Base-by-base conservation (phyloP, 1,140 invertebrate genomes). In the Rhopalosiphum maidis region DNA sequence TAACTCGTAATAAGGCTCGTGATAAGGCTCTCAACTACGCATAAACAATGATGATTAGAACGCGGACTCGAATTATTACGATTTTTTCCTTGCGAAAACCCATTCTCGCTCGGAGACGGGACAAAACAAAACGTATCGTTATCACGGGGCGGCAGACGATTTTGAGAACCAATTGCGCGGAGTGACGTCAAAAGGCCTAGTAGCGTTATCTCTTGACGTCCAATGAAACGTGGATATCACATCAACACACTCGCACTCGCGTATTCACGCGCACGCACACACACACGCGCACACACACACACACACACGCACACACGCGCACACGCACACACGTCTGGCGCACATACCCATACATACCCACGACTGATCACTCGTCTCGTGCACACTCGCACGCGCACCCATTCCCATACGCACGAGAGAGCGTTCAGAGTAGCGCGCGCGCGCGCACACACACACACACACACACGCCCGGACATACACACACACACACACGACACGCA, bases 151-250 rank as follows among this genome's bases (percentile, higher is more conserved):
- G 22, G 7, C 23, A 0, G 4, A 77, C 55, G 22, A 91, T 48
- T 46, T 91, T 91, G 90, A 83, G 90, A 91, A 91, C 90, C 60
- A 77, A 82, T 91, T 83, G 60, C 37, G 35, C 82, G 35, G 91
- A 83, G 55, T 93, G 91, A 93, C 91, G 91, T 93, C 91, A 93
- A 93, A 83, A 54, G 43, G 48, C 82, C 82, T 41, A 25, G 91
- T 93, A 93, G 91, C 82, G 91, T 93, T 93, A 93, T 93, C 91
- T 93, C 85, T 93, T 37, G 48, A 83, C 43, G 91, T 86, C 91
- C 91, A 93, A 93, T 93, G 82, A 93, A 93, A 93, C 91, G 91
- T 43, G 91, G 91, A 93, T 93, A 93, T 93, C 91, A 93, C 91
- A 86, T 83, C 48, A 77, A 77, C 60, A 77, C 60, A 18, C 41